Conservation (phyloP, 2,797 vertebrate species). For the Enteromius treurensis region DNA sequence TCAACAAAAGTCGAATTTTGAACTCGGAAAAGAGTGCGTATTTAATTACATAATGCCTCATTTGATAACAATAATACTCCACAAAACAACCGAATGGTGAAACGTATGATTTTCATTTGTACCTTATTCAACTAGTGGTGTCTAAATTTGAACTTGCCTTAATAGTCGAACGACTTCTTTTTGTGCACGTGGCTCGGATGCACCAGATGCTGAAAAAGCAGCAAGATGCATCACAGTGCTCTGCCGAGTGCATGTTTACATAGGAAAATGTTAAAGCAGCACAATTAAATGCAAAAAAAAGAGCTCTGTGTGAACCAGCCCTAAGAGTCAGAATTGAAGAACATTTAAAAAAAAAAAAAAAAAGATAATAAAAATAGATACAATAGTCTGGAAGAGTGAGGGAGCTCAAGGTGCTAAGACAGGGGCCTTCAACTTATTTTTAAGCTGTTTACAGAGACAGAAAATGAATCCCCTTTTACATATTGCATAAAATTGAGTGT, state of each 20-base stretch:
- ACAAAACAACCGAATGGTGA: neutral
- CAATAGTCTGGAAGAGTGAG: constrained; percentile 50
- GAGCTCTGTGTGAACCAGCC: neutral
- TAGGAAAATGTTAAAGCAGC: neutral
- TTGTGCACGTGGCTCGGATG: neutral
- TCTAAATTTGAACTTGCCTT: neutral
- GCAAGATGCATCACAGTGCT: neutral
- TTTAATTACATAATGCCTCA: neutral
- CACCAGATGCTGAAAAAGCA: neutral
- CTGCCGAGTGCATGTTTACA: neutral
- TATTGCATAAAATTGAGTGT: neutral
- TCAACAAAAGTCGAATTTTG: neutral
- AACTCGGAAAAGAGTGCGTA: neutral
- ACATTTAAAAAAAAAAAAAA: neutral
- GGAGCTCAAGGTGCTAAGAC: constrained; percentile 66
- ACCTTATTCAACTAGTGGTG: neutral
- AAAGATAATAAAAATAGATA: neutral
- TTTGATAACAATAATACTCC: constrained; percentile 6
- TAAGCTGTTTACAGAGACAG: neutral
- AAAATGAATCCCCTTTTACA: neutral
- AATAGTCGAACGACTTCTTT: neutral
- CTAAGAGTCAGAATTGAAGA: neutral
- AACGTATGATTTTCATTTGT: neutral
- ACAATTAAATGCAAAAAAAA: neutral
- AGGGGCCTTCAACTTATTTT: constrained; percentile 4